Base-by-base conservation (phyloP, 2,888 invertebrate genomes). In the Drosophila phalerata region DNA sequence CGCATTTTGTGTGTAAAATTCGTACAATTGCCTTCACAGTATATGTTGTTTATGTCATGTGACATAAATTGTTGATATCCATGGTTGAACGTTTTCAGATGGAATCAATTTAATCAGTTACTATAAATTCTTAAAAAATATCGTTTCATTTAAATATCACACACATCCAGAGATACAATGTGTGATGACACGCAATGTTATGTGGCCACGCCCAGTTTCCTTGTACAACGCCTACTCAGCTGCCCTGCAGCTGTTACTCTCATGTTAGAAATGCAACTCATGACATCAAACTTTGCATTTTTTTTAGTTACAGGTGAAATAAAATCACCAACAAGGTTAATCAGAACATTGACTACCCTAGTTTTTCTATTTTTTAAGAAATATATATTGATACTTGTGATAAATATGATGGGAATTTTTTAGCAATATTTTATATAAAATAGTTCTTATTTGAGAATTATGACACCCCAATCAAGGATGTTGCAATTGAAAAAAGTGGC, bases 241-340 rank as follows among this genome's bases (percentile, higher is more conserved):
- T 37, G 47, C 22, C 51, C 38, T 22, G 57, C 57, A 48, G 57
- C 45, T 15, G 17, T 15, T 48, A 17, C 38, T 15, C 9, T 68
- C 85, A 73, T 70, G 69, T 81, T 84, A 73, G 77, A 73, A 73
- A 70, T 80, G 70, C 68, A 81, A 57, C 62, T 58, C 52, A 48
- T 30, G 43, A 56, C 66, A 61, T 32, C 61, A 47, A 60, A 32
- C 25, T 38, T 65, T 68, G 75, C 64, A 69, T 60, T 52, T 49
- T 51, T 68, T 55, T 5, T 42, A 37, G 43, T 70, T 70, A 78
- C 76, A 83, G 78, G 83, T 83, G 69, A 56, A 55, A 69, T 49
- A 49, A 51, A n/a, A n/a, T n/a, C n/a, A n/a, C n/a, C n/a, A n/a
- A n/a, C 43, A 25, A 15, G 25, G 17, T 10, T 5, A 53, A 13